A percentile compares a stretch with the other conserved stretches of the same genome.
phyloP scores from a whole-genome alignment of 2,113 vertebrate species.

The Mesitornis unicolor region DNA sequence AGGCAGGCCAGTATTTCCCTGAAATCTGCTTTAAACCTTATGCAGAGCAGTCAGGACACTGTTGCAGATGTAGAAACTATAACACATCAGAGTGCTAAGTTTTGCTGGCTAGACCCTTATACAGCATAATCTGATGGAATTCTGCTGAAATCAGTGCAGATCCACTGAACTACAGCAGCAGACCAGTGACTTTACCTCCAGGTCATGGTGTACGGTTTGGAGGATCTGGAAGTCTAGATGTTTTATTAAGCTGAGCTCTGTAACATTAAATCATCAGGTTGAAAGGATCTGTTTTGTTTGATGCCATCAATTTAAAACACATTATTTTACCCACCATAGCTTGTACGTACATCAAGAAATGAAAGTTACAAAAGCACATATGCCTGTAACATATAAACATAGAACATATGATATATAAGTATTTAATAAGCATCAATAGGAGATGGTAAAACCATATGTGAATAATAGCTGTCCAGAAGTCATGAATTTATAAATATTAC shows the following conservation, averaged over 20 bases:
- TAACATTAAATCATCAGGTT: neutral
- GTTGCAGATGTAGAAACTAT: neutral
- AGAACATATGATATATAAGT: neutral
- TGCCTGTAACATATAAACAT: neutral
- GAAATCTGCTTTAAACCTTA: neutral
- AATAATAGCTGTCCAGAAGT: neutral
- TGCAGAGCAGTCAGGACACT: neutral
- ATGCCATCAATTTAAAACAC: neutral
- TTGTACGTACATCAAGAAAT: neutral
- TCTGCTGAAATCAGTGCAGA: neutral
- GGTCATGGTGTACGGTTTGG: neutral
- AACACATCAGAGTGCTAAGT: neutral
- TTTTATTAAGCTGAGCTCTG: neutral
- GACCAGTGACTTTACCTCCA: neutral
- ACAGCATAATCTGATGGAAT: neutral
- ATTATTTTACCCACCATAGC: neutral
- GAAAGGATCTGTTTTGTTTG: neutral
- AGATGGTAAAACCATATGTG: neutral
- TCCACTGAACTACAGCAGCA: neutral
- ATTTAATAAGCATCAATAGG: neutral
- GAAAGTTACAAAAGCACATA: neutral
- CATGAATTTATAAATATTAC: neutral
- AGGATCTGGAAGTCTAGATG: neutral
- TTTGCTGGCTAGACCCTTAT: neutral
- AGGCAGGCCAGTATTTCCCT: neutral